Evolutionary conservation across 2,113 vertebrate genomes (phyloP), one percentile per base, ranked within the genome.

Genomic region (Microcebus tavaratra): DNA sequence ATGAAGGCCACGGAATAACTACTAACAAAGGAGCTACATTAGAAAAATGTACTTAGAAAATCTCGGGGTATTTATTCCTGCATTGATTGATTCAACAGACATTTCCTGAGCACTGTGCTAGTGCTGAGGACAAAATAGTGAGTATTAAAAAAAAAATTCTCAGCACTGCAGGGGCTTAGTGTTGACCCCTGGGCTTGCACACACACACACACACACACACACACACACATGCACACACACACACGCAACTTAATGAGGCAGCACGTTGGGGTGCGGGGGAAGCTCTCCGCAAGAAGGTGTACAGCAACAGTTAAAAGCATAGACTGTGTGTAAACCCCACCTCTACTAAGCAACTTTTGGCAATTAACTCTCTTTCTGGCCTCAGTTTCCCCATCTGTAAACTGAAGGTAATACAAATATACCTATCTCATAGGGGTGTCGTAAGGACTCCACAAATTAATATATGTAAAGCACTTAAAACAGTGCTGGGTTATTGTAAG

Each of bases 1-100:
- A 75, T 73, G 72, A 97, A 89, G 45, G 67, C n/a, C 36, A 79
- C 29, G 48, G 95, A 97, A 59, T 96, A 81, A 79, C 90, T 42
- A 34, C 61, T 23, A 81, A 91, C 15, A 70, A 96, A 94, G 68
- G 27, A 50, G 4, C 5, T 48, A 15, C 7, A 1, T 42, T 42
- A 42, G 42, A 42, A 42, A 42, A 42, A 42, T 14, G 42, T 9
- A 23, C 50, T 94, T 63, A 88, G 84, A 59, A 83, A 89, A 93
- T 78, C 42, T 50, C 61, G 48, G 17, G 31, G 5, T 59, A 18
- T 70, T 70, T 67, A 31, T 70, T 63, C 34, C 50, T 42, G 59
- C 25, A 68, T 48, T 45, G n/a, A 65, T 59, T 95, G n/a, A 65
- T 59, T 95, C 57, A 90, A 76, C 70, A 85, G 72, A 78, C 73